A percentile compares a stretch with the other conserved stretches of the same genome.
Evolutionary conservation across 2,797 vertebrate genomes (phyloP).

Genomic region (Jordanella pulchra): DNA sequence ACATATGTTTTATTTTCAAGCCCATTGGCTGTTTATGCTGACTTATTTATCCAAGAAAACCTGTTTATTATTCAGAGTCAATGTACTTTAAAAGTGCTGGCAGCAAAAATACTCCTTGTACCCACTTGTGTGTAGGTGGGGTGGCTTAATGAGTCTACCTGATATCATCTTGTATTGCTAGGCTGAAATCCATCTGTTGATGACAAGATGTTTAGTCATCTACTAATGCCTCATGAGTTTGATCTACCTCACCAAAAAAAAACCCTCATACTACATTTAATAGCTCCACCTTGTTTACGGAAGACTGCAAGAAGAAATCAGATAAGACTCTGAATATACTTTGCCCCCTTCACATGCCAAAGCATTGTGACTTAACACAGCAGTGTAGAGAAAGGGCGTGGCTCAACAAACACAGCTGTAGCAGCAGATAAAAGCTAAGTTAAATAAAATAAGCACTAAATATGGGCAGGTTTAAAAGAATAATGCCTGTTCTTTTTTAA

Average conservation of each 20-base stretch:
- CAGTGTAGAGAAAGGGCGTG: conserved; percentile 59
- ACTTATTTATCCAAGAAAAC: not conserved
- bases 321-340: conserved; percentile 50
- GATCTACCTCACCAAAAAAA: conserved; percentile 14
- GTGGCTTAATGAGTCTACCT: conserved; percentile 57
- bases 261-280: not conserved
- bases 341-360: conserved; percentile 47
- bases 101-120: conserved; percentile 23
- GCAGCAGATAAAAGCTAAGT: conserved; percentile 7
- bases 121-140: conserved; percentile 21
- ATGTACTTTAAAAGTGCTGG: conserved; percentile 15
- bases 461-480: not conserved
- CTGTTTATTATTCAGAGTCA: not conserved
- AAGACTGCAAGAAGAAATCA: conserved; percentile 30
- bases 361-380: conserved; percentile 50
- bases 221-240: conserved; percentile 37
- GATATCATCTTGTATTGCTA: conserved; percentile 49
- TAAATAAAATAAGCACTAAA: not conserved
- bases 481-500: not conserved
- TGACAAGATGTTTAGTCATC: conserved; percentile 63
- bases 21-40: not conserved
- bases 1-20: not conserved
- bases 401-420: conserved; percentile 24
- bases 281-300: conserved; percentile 6
- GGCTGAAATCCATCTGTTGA: conserved; percentile 40